Base-by-base conservation (phyloP, 2,797 vertebrate species). In the Micromesistius poutassou region DNA sequence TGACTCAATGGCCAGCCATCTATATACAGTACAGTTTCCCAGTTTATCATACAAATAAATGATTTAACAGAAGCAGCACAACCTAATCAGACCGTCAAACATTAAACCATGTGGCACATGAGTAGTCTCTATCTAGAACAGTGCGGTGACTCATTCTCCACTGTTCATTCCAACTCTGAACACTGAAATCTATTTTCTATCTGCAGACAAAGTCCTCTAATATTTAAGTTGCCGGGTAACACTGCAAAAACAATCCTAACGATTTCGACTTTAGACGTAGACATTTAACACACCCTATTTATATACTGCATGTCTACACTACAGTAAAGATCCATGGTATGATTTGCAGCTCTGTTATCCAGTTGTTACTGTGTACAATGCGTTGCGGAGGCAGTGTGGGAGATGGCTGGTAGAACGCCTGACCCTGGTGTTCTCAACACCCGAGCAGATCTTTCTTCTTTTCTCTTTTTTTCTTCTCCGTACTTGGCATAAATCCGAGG, bases 401-500 rank as follows among this genome's bases (percentile, higher is more conserved):
- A 89, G 87, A 86, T 86, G 82, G 83, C 79, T 82, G 79, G 79
- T 66, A 78, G 85, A 84, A 81, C n/a, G n/a, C 85, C 89, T 88
- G 90, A 90, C 88, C 89, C 78, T 87, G 82, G 84, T 75, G 78
- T 81, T 83, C 81, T 71, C 77, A 42, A 73, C 36, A 72, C 46
- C 77, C 78, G 73, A 79, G 83, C 85, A 40, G 82, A 80, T 84
- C 88, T 72, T 76, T 75, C 42, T 66, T 72, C 70, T 74, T 50
- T 74, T 25, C 73, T 50, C 71, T 78, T 38, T 75, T 72, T 38
- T 35, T 46, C 76, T 35, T 46, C 76, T 75, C 83, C 87, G 90
- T 86, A 83, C 88, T 81, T 89, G 89, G 92, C 94, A 94, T 95
- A 94, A 95, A 94, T 95, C 94, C 86, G 77, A 68, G 91, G 88